Percentiles rank a stretch among this genome's conserved stretches.
Evolutionary conservation across 2,888 invertebrate species (phyloP).

Genomic region (Hypomecis punctinalis): DNA sequence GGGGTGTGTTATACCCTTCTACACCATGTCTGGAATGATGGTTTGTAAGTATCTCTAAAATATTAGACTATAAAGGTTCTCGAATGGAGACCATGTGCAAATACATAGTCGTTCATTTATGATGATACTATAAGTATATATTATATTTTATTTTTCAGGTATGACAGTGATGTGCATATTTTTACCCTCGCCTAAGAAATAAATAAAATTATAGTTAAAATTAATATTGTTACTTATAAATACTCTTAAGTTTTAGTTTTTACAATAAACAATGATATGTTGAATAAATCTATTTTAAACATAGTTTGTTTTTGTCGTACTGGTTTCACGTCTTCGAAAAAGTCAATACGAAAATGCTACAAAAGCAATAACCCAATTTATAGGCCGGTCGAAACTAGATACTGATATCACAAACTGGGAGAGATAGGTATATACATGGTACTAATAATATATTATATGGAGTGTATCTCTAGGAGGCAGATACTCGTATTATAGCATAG

Average conservation of each 20-base stretch:
- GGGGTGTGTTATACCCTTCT: constrained; percentile 66
- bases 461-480: too few species aligned
- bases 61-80: neutral
- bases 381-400: too few species aligned
- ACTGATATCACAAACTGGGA: too few species aligned
- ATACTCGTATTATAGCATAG: too few species aligned
- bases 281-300: too few species aligned
- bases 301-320: too few species aligned
- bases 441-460: too few species aligned
- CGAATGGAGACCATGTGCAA: neutral
- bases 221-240: neutral
- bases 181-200: constrained; percentile 42
- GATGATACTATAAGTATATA: neutral
- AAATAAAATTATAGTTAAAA: neutral
- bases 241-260: neutral
- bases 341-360: too few species aligned
- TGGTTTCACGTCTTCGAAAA: too few species aligned
- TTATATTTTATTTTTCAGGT: constrained; percentile 44
- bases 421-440: too few species aligned
- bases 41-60: constrained; percentile 53
- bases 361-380: too few species aligned
- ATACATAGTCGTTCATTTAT: neutral
- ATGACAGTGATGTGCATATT: constrained; percentile 47
- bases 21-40: constrained; percentile 58
- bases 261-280: too few species aligned